Percentiles rank a stretch among this genome's conserved stretches.
phyloP scores from a whole-genome alignment of 2,797 vertebrate species.

The Diglossa cyanea region DNA sequence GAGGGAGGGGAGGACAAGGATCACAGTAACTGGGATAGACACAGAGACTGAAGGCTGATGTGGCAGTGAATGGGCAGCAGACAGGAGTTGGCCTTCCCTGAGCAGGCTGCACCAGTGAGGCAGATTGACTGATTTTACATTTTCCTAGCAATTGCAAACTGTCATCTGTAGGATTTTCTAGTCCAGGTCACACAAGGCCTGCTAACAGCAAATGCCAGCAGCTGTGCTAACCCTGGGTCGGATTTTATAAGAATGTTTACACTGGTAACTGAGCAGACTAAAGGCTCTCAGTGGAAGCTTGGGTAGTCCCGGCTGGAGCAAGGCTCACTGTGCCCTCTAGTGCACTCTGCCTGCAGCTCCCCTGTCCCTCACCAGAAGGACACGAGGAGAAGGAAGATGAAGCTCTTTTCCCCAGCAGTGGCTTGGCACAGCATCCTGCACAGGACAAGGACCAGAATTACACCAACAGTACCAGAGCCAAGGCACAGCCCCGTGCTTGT shows the following conservation, averaged over 20 bases:
- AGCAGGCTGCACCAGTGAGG: not conserved
- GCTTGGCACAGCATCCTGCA: not conserved
- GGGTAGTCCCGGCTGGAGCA: not conserved
- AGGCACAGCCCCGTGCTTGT: not conserved
- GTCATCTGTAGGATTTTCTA: not conserved
- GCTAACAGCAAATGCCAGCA: not conserved
- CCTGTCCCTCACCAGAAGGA: not conserved
- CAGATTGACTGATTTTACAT: not conserved
- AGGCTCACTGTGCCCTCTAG: constrained; percentile 42
- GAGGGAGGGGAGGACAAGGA: not conserved
- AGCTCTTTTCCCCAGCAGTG: not conserved
- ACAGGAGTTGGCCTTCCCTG: not conserved
- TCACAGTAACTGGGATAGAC: not conserved
- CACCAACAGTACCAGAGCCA: not conserved
- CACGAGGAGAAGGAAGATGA: not conserved
- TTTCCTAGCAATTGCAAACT: not conserved
- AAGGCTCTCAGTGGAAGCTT: not conserved
- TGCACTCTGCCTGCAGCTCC: not conserved
- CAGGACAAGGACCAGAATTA: not conserved
- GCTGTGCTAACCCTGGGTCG: not conserved
- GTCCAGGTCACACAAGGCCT: not conserved
- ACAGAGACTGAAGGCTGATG: not conserved
- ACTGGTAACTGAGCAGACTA: not conserved
- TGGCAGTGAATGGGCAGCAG: not conserved
- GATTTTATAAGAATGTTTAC: not conserved